phyloP scores from a whole-genome alignment of 2,888 invertebrate genomes.

The Megastigmus dorsalis region DNA sequence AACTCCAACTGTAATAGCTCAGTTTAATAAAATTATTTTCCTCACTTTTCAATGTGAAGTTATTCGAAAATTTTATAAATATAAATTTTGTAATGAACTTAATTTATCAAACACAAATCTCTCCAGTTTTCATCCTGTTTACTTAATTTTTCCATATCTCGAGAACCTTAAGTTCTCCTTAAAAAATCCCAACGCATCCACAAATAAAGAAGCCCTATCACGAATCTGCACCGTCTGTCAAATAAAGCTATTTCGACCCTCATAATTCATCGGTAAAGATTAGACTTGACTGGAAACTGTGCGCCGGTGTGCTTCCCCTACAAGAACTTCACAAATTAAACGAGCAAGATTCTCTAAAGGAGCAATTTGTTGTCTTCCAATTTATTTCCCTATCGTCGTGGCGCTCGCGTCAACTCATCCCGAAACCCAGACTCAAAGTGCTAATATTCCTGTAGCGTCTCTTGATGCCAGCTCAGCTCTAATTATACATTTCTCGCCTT shows the following conservation, averaged over 20 bases:
- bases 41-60: no score
- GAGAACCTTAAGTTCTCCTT: no score
- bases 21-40: no score
- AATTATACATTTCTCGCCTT: conserved; percentile 16
- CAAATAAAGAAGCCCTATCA: no score
- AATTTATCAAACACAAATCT: no score
- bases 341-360: conserved; percentile 21
- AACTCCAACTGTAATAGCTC: no score
- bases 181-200: no score
- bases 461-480: background rate
- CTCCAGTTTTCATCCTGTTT: no score
- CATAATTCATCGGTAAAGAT: conserved; percentile 18
- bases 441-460: conserved; percentile 19
- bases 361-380: conserved; percentile 40
- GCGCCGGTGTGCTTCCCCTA: background rate
- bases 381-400: conserved; percentile 28
- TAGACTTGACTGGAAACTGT: background rate
- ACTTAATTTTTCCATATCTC: no score
- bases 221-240: background rate
- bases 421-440: conserved; percentile 1
- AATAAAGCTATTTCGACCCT: background rate
- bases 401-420: background rate
- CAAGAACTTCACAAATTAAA: conserved; percentile 21
- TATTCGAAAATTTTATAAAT: no score
- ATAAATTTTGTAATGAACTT: no score